Percentiles rank a stretch among this genome's conserved stretches.
Evolutionary conservation across 2,888 invertebrate genomes (phyloP).

Genomic region (Drosophila stalkeri): DNA sequence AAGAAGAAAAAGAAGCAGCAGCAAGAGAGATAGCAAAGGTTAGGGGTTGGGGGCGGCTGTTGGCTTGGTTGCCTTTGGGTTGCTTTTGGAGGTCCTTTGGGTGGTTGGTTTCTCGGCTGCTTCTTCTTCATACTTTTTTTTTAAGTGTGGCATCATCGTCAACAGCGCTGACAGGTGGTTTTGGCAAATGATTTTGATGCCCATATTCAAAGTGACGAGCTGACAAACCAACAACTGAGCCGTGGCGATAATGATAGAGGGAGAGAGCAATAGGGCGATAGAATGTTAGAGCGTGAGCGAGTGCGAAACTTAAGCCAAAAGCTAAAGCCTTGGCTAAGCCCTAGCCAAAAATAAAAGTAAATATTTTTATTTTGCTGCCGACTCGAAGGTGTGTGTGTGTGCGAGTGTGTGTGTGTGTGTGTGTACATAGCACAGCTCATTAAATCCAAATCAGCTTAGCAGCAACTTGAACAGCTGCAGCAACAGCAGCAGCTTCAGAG

Average conservation of each 20-base stretch:
- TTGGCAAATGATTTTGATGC: constrained; percentile 60
- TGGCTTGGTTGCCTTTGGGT: not conserved
- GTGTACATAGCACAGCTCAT: constrained; percentile 67
- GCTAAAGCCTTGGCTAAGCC: constrained; percentile 18
- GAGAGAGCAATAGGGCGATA: not conserved
- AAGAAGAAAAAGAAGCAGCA: not conserved
- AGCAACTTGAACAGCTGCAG: constrained; percentile 41
- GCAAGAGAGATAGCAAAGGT: not conserved
- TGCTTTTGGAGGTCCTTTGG: not conserved
- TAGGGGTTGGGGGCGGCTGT: not conserved
- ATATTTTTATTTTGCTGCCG: constrained; percentile 66
- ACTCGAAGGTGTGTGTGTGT: constrained; percentile 30
- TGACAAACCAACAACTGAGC: constrained; percentile 46
- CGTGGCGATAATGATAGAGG: constrained; percentile 43
- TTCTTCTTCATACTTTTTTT: not conserved
- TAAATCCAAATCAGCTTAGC: constrained; percentile 78
- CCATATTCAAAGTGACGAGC: constrained; percentile 51
- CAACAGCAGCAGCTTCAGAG: constrained; percentile 20
- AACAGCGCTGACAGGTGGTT: constrained; percentile 69
- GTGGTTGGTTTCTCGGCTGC: constrained; percentile 7
- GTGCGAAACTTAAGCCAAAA: constrained; percentile 3
- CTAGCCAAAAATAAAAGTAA: constrained; percentile 43
- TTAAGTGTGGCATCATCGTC: constrained; percentile 11
- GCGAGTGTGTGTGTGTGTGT: constrained; percentile 9
- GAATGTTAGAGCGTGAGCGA: not conserved